phyloP scores from a whole-genome alignment of 2,888 invertebrate genomes.

The Parnassius smintheus region DNA sequence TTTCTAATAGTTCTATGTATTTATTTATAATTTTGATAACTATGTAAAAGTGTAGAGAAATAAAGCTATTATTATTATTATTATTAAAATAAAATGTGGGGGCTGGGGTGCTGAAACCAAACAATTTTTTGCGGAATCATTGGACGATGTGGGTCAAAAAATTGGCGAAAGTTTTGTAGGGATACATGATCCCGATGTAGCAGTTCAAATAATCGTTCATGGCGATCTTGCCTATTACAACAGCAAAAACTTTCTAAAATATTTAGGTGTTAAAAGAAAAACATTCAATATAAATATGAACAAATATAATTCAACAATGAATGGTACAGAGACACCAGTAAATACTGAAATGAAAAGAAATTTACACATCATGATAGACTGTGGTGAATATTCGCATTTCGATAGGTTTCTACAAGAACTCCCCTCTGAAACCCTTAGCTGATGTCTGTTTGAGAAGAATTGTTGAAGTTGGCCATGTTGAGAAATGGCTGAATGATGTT shows the following conservation, averaged over 20 bases:
- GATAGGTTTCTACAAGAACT: conserved; percentile 90
- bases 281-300: conserved; percentile 44
- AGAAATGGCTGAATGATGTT: conserved; percentile 90
- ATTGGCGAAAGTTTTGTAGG: conserved; percentile 85
- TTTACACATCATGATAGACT: conserved; percentile 91
- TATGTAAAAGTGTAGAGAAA: too few species aligned
- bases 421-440: conserved; percentile 86
- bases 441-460: conserved; percentile 85
- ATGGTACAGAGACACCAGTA: conserved; percentile 35
- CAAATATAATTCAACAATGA: conserved; percentile 44
- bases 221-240: conserved; percentile 91
- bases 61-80: too few species aligned
- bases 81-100: conserved; percentile 83
- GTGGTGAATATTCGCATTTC: conserved; percentile 91
- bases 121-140: conserved; percentile 85
- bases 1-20: too few species aligned
- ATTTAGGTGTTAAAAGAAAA: conserved; percentile 82
- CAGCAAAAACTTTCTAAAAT: conserved; percentile 85
- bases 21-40: too few species aligned
- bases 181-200: conserved; percentile 81
- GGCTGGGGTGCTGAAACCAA: conserved; percentile 88
- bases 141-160: conserved; percentile 84
- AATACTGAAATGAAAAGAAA: conserved; percentile 60
- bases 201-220: conserved; percentile 83
- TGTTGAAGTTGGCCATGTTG: conserved; percentile 87